phyloP scores from a whole-genome alignment of 2,797 vertebrate species.

The Dicrostonyx torquatus region DNA sequence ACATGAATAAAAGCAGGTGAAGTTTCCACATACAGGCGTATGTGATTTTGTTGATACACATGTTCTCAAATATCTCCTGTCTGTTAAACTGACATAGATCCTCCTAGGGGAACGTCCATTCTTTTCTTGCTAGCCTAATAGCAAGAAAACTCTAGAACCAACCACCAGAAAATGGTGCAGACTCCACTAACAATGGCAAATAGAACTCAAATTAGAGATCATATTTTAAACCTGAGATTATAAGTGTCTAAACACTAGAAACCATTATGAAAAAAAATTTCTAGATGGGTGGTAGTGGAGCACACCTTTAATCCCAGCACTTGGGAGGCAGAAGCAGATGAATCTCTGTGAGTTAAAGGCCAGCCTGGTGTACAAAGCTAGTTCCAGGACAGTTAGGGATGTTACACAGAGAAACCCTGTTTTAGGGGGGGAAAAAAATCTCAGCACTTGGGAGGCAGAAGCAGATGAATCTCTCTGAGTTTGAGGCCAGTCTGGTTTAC shows the following conservation, averaged over 20 bases:
- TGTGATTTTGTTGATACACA: neutral
- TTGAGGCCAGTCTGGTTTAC: no score
- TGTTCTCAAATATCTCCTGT: neutral
- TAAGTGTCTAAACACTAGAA: neutral
- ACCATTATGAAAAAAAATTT: constrained; percentile 26
- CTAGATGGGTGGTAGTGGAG: neutral
- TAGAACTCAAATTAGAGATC: neutral
- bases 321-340: no score
- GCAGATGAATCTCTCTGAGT: no score
- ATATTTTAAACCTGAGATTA: neutral
- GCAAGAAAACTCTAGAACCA: constrained; percentile 21
- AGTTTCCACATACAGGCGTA: neutral
- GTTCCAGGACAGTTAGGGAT: no score
- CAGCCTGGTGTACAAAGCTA: no score
- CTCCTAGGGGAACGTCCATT: neutral
- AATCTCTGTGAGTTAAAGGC: no score
- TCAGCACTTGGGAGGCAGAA: no score
- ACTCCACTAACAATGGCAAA: neutral
- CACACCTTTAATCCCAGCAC: neutral
- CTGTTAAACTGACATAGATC: neutral
- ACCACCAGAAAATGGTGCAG: neutral
- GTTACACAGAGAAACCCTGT: no score
- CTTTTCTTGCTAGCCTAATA: neutral
- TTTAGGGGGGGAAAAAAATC: no score
- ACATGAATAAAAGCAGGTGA: neutral